Conservation (phyloP, 2,888 invertebrate species). For the Clitarchus hookeri region DNA sequence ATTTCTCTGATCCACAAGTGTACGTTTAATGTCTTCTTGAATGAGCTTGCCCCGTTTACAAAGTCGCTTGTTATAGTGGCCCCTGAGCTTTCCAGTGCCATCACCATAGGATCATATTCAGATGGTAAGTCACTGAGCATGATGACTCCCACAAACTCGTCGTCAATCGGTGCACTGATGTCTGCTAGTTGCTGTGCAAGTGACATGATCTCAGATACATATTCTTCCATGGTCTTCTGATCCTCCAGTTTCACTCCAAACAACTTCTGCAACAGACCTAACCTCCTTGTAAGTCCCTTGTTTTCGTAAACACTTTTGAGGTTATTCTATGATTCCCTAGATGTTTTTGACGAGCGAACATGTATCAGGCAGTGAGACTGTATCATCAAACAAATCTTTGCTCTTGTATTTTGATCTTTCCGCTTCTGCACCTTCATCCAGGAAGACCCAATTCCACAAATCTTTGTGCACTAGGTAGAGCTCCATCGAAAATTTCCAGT, state of each 20-base stretch:
- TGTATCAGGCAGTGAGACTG: background rate
- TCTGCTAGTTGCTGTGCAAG: background rate
- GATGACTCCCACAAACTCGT: too few species aligned
- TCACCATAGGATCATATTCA: too few species aligned
- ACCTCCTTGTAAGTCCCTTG: background rate
- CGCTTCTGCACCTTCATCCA: background rate
- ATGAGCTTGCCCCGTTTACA: too few species aligned
- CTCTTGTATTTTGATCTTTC: background rate
- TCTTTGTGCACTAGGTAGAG: background rate
- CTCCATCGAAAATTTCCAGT: background rate
- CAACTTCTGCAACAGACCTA: background rate
- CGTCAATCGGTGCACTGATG: background rate
- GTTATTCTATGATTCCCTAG: background rate
- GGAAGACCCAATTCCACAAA: background rate
- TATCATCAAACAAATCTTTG: conserved; percentile 14
- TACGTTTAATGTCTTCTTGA: too few species aligned
- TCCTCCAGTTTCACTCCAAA: background rate
- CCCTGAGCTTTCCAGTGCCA: too few species aligned
- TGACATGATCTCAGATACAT: background rate
- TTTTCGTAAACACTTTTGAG: background rate
- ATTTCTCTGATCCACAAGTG: too few species aligned
- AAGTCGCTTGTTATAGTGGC: too few species aligned
- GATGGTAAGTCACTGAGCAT: too few species aligned
- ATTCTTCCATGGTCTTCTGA: background rate
- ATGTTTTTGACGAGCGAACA: background rate